Percentiles rank a stretch among this genome's conserved stretches.
Evolutionary conservation across 2,797 vertebrate genomes (phyloP).

Genomic region (Picus viridis): DNA sequence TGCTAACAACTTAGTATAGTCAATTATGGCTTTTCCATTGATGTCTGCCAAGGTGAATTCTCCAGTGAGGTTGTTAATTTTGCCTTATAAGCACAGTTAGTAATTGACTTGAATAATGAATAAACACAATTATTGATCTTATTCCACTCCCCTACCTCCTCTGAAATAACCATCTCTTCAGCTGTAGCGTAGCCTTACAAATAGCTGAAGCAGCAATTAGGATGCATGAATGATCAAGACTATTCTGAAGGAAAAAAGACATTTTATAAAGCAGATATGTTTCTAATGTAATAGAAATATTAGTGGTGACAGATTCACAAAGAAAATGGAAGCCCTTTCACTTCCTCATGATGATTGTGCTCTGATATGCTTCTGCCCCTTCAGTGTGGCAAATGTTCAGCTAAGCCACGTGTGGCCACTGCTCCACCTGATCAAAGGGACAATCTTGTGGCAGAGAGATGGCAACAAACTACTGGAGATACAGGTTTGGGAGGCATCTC

Average conservation of each 20-base stretch:
- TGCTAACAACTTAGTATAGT: background rate
- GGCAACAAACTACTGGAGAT: background rate
- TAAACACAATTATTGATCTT: background rate
- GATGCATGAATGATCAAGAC: background rate
- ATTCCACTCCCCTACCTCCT: background rate
- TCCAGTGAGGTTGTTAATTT: background rate
- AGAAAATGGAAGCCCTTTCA: background rate
- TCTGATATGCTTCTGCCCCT: background rate
- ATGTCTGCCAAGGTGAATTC: slow-evolving; percentile 3
- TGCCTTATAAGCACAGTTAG: background rate
- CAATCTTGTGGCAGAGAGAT: background rate
- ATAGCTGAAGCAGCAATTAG: background rate
- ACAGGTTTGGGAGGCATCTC: rapidly evolving
- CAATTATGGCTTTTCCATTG: background rate
- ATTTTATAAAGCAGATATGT: background rate
- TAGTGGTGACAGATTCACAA: background rate
- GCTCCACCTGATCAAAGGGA: background rate
- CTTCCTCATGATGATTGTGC: rapidly evolving
- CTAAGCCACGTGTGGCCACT: background rate
- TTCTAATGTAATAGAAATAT: background rate
- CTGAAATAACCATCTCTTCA: background rate
- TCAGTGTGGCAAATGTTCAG: background rate
- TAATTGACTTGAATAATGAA: background rate
- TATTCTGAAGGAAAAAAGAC: background rate
- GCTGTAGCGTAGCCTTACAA: background rate